These are phyloP conservation scores for Anoplopoma fimbria DNA, from an alignment of 2,113 vertebrate genomes.

Conservation along the genomic window DNA sequence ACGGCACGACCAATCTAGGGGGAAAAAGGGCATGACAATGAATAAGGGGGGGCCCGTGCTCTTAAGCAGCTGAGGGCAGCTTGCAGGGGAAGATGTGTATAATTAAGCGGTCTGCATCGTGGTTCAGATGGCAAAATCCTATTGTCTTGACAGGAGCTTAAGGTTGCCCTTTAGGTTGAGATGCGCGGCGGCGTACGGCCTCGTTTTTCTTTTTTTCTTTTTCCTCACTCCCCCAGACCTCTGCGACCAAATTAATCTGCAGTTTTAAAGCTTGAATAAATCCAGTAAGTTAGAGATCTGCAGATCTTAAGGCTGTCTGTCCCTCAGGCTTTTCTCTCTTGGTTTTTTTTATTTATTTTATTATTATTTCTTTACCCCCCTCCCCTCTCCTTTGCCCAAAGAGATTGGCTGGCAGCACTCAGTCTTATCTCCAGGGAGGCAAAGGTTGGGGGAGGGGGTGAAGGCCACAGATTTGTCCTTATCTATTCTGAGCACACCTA, in stretches of 20 bases:
- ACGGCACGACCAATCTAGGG: constrained; percentile 61
- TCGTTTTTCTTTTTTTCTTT: constrained; percentile 55
- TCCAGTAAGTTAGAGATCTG: constrained; percentile 81
- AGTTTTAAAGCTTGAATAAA: constrained; percentile 85
- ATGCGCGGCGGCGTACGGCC: constrained; percentile 45
- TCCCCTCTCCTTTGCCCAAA: constrained; percentile 67
- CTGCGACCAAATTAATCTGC: constrained; percentile 83
- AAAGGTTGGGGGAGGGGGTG: constrained; percentile 79
- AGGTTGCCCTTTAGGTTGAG: constrained; percentile 83
- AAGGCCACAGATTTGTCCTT: constrained; percentile 85
- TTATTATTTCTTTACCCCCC: constrained; percentile 54
- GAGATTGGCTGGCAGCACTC: constrained; percentile 84
- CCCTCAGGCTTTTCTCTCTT: constrained; percentile 73
- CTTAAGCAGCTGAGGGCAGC: constrained; percentile 66
- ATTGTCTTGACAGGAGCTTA: constrained; percentile 86
- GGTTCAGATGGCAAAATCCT: constrained; percentile 81
- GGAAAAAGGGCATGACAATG: constrained; percentile 67
- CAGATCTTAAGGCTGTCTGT: constrained; percentile 79
- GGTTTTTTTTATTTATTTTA: constrained; percentile 38
- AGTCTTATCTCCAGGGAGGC: constrained; percentile 84
- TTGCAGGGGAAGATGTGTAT: constrained; percentile 76
- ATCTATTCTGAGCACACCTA: constrained; percentile 88
- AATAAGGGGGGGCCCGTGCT: constrained; percentile 63
- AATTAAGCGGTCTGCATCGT: constrained; percentile 81
- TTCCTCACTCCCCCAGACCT: constrained; percentile 61